phyloP scores from a whole-genome alignment of 2,888 invertebrate genomes.

The Urechis unicinctus region DNA sequence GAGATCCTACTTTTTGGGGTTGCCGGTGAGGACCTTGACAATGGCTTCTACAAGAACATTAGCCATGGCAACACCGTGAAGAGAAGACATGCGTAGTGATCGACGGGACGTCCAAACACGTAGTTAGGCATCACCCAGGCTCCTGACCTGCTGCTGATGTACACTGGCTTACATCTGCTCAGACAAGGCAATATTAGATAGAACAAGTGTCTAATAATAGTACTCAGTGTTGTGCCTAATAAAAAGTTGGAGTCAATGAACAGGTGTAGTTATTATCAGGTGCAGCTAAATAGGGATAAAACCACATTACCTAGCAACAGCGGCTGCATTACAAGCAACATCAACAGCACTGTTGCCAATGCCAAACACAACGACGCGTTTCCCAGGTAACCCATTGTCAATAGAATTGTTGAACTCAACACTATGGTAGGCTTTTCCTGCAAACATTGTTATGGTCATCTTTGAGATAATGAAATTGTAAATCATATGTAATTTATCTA shows the following conservation, averaged over 20 bases:
- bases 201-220: too few relatives aligned
- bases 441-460: too few relatives aligned
- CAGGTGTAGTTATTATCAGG: too few relatives aligned
- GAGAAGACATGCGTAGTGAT: constrained; percentile 37
- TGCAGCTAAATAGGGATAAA: too few relatives aligned
- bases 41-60: constrained; percentile 32
- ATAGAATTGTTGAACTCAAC: constrained; percentile 38
- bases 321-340: constrained; percentile 33
- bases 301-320: neutral
- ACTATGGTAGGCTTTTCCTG: constrained; percentile 42
- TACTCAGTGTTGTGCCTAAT: constrained; percentile 44
- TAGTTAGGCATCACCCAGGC: constrained; percentile 47
- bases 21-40: constrained; percentile 31
- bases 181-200: too few relatives aligned
- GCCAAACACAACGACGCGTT: constrained; percentile 39
- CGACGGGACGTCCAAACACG: constrained; percentile 35
- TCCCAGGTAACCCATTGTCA: constrained; percentile 33
- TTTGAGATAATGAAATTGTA: too few relatives aligned
- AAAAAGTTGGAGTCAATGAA: too few relatives aligned
- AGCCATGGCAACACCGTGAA: constrained; percentile 35
- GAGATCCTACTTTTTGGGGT: constrained; percentile 29
- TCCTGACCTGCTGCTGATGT: constrained; percentile 42
- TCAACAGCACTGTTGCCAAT: constrained; percentile 47
- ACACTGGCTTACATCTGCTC: constrained; percentile 37
- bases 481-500: neutral